Conservation (phyloP, 2,113 vertebrate genomes). For the Phrynosoma blainvillii region DNA sequence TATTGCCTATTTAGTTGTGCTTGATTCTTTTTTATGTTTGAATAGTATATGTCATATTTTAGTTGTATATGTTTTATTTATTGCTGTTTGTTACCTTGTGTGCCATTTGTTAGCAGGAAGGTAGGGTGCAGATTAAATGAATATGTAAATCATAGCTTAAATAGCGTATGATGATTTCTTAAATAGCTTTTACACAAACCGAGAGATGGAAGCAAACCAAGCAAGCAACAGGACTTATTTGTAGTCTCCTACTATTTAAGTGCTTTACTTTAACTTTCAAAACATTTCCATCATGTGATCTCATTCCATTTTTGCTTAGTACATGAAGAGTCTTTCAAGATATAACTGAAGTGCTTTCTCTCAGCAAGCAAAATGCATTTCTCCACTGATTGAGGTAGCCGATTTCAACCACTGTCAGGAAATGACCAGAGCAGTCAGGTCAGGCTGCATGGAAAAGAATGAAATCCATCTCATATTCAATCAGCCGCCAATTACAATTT, state of each 20-base stretch:
- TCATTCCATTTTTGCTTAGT: constrained; percentile 67
- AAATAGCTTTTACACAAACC: constrained; percentile 28
- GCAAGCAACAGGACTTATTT: constrained; percentile 37
- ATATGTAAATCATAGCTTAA: no score
- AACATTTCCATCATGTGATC: constrained; percentile 55
- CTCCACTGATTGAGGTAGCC: constrained; percentile 61
- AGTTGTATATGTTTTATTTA: no score
- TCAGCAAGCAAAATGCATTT: constrained; percentile 70
- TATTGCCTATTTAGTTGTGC: no score
- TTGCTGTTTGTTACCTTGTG: no score
- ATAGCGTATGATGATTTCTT: neutral
- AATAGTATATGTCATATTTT: no score
- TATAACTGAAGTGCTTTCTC: constrained; percentile 66
- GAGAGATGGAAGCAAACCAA: constrained; percentile 21
- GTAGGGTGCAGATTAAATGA: no score
- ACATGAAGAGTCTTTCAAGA: constrained; percentile 71
- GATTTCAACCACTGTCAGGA: constrained; percentile 61
- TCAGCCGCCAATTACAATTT: constrained; percentile 73
- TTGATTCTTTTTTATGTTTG: no score
- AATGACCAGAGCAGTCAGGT: constrained; percentile 67
- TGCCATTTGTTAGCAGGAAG: no score
- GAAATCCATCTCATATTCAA: constrained; percentile 57
- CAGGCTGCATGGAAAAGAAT: constrained; percentile 62
- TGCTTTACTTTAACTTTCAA: constrained; percentile 56
- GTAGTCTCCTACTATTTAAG: constrained; percentile 59